phyloP scores from a whole-genome alignment of 2,888 invertebrate genomes.

The Xestia rhomboidea region DNA sequence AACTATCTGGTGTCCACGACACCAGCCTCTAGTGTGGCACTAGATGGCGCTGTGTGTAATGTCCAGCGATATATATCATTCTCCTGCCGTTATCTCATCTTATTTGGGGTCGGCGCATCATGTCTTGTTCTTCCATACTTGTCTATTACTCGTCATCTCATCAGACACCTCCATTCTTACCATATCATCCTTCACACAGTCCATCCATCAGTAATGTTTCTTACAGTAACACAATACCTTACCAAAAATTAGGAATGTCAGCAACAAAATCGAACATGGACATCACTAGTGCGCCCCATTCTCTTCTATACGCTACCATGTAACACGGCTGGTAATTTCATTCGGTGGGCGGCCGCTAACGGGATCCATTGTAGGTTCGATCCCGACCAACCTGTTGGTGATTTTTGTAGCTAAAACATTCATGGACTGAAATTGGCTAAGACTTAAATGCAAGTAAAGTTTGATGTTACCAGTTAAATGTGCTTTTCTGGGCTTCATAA shows the following conservation, averaged over 20 bases:
- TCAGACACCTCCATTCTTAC: no score
- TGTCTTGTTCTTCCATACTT: no score
- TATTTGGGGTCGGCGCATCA: no score
- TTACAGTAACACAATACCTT: no score
- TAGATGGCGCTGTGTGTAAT: no score
- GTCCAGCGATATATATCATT: no score
- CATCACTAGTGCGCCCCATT: slow-evolving; percentile 16
- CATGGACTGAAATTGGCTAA: background rate
- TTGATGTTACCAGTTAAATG: background rate
- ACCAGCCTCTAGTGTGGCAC: no score
- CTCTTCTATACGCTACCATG: slow-evolving; percentile 7
- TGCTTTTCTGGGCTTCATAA: background rate
- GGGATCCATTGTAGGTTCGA: slow-evolving; percentile 17
- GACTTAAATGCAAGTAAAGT: slow-evolving; percentile 2
- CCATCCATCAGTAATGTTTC: no score
- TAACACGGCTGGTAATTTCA: slow-evolving; percentile 41
- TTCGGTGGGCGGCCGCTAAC: slow-evolving; percentile 36
- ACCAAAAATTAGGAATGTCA: background rate
- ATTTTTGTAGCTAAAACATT: slow-evolving; percentile 40
- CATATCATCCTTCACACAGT: no score
- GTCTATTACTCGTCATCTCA: no score
- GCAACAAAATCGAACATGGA: background rate
- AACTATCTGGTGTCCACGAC: no score
- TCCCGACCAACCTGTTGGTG: slow-evolving; percentile 34
- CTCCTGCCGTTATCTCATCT: no score